Percentiles rank a stretch among this genome's conserved stretches.
phyloP scores from a whole-genome alignment of 2,888 invertebrate species.

The Asteroscopus sphinx region DNA sequence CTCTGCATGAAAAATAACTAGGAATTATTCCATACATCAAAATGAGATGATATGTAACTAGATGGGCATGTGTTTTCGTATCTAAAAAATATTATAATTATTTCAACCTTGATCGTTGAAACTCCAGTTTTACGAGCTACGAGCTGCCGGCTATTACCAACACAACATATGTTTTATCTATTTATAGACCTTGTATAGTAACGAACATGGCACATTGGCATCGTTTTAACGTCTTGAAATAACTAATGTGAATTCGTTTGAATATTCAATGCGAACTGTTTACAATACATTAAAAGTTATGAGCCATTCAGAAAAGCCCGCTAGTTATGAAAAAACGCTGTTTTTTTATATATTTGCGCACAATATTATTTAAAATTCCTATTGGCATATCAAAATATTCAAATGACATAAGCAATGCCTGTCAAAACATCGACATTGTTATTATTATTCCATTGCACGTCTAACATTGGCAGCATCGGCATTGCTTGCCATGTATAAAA shows the following conservation, averaged over 20 bases:
- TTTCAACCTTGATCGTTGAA: conserved; percentile 59
- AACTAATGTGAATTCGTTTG: conserved; percentile 26
- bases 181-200: conserved; percentile 35
- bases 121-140: conserved; percentile 57
- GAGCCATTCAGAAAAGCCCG: conserved; percentile 10
- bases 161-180: conserved; percentile 49
- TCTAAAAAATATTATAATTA: conserved; percentile 20
- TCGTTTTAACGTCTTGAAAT: conserved; percentile 28
- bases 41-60: not conserved
- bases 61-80: not conserved
- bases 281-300: conserved; percentile 16
- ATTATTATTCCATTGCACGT: too few species aligned
- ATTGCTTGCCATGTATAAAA: too few species aligned
- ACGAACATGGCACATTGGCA: conserved; percentile 38
- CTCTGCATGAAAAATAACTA: not conserved
- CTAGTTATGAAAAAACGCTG: not conserved
- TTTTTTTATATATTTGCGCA: too few species aligned
- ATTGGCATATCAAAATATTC: conserved; percentile 6
- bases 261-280: conserved; percentile 31
- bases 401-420: conserved; percentile 16
- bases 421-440: not conserved
- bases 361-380: conserved; percentile 8
- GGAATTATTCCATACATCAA: not conserved
- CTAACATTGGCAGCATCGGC: too few species aligned
- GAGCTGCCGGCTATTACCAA: conserved; percentile 46